Base-by-base conservation (phyloP, 2,888 invertebrate species). In the Baronia brevicornis region DNA sequence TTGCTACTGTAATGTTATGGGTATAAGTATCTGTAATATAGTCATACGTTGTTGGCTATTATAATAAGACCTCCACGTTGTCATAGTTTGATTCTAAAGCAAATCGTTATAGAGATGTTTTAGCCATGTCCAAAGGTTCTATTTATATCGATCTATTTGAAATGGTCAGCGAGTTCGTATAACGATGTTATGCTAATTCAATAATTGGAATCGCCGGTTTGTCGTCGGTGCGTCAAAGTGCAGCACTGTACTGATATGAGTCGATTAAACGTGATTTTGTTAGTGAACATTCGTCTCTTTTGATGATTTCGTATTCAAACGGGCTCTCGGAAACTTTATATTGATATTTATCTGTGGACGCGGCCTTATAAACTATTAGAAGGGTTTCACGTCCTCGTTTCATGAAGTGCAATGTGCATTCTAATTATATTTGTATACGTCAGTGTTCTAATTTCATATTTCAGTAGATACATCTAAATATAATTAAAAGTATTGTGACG, bases 181-280 rank as follows among this genome's bases (percentile, higher is more conserved):
- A 34, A 36, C 30, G 36, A 39, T 43, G 44, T 45, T 51, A 51
- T 51, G 51, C 15, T 41, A 51, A 51, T 49, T 36, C 40, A 41
- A 39, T 51, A 51, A 51, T 51, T 51, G 49, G 51, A 48, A 51
- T 41, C 42, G 41, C 13, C 30, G 29, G 34, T 20, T 20, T 20
- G 30, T 36, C 25, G 45, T 44, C 50, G 45, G 50, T 29, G 25
- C 38, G 32, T 41, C 44, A 46, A 45, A 44, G 38, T 37, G 33
- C 36, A 37, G 26, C 33, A 30, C 30, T 9, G 12, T 24, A 17
- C 7, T 27, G 35, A 38, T 39, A 40, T 38, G 30, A 36, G 42
- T 21, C 38, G 35, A 32, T 43, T 38, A 29, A 28, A 37, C 39
- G 40, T 39, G 41, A 40, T 32, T 39, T 36, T 32, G 26, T 42